Evolutionary conservation across 92 coral and sea anemone species (phyloP).

Genomic region (Plumapathes pennacea): DNA sequence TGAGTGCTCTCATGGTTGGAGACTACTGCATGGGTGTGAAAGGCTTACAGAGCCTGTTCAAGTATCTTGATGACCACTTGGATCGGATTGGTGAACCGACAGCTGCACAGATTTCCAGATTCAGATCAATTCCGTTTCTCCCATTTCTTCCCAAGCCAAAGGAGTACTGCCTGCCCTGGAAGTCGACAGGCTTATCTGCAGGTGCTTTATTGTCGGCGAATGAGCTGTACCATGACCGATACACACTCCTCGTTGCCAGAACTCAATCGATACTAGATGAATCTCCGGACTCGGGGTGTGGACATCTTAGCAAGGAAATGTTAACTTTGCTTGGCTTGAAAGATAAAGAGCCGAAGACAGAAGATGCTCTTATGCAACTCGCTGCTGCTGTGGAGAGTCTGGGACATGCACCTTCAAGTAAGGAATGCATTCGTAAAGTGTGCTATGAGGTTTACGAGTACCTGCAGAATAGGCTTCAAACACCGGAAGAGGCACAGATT

Average conservation of each 20-base stretch:
- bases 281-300: conserved; percentile 80
- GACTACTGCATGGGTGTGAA: conserved; percentile 49
- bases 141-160: conserved; percentile 68
- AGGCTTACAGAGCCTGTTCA: conserved; percentile 61
- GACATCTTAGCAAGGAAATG: conserved; percentile 62
- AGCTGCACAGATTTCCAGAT: conserved; percentile 34
- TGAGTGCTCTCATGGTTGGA: conserved; percentile 51
- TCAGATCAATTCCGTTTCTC: conserved; percentile 65
- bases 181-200: conserved; percentile 46
- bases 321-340: conserved; percentile 63
- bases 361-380: conserved; percentile 77
- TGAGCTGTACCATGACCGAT: conserved; percentile 56
- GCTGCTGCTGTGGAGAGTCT: conserved; percentile 66
- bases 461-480: conserved; percentile 63
- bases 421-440: conserved; percentile 59
- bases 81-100: conserved; percentile 51
- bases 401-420: conserved; percentile 28
- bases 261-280: conserved; percentile 84
- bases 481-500: conserved; percentile 57
- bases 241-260: conserved; percentile 66
- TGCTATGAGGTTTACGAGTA: conserved; percentile 72
- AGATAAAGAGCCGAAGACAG: conserved; percentile 36
- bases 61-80: conserved; percentile 62
- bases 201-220: conserved; percentile 53
- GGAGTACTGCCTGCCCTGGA: conserved; percentile 83